Evolutionary conservation across 2,888 invertebrate genomes (phyloP), one percentile per base, ranked within the genome.

Genomic region (Tuberolachnus salignus): DNA sequence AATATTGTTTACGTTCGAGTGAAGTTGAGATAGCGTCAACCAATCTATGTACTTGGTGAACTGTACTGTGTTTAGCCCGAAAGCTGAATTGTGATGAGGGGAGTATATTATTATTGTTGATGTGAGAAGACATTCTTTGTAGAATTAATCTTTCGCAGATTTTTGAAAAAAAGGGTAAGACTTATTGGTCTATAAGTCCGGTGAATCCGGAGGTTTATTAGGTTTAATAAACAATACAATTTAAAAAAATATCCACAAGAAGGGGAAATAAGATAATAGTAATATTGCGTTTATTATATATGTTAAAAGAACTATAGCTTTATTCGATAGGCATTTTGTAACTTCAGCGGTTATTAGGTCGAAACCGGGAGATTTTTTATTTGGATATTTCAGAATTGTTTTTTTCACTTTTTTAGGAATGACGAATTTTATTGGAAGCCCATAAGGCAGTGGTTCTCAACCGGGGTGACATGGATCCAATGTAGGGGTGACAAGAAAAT

Each of bases 131-230:
- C 3, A 59, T 59, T 26, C 26, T 26, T 59, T 57, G 23, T 13
- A 57, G 11, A 63, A 34, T 34, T 34, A 34, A 6, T 34, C 34
- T 34, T 34, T 34, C 34, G 6, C 3, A 34, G 34, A 34, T 16
- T 63, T 63, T 63, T 3, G 11, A 63, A 63, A 63, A 63, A 63
- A 63, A 19, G 19, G 63, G 42, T 44, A 67, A 23, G 26, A 23
- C 51, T 26, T 26, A 69, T 51, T 21, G 69, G 49, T 69, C 69
- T 69, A 16, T 21, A 51, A 23, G 57, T 23, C 57, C 14, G 64
- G 42, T 13, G 69, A 26, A 11, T 63, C 63, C 13, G 42, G 63
- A 44, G 42, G 42, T 42, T 63, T 63, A 4, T 44, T 19, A 42
- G 19, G 63, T 44, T 63, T 63, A 2, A n/a, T n/a, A 34, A 61